These are phyloP conservation scores for Hyphantria cunea DNA, from an alignment of 1,140 invertebrate genomes.

Conservation along the genomic window DNA sequence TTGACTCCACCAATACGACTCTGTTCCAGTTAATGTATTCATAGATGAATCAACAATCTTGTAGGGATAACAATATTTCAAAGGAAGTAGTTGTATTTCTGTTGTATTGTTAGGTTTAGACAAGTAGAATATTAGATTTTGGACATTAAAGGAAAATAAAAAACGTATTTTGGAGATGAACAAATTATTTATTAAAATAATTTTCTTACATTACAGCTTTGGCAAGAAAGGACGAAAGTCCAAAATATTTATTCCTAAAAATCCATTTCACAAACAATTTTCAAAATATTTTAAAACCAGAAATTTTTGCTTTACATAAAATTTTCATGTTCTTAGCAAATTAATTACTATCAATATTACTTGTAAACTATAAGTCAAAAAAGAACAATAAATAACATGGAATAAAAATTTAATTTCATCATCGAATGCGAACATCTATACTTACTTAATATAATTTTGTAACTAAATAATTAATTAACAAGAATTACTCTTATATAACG, in stretches of 20 bases:
- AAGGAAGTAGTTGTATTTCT: too few relatives aligned
- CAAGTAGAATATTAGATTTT: conserved; percentile 4
- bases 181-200: conserved; percentile 73
- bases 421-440: too few relatives aligned
- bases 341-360: neutral
- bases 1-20: too few relatives aligned
- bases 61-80: too few relatives aligned
- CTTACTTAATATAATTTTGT: too few relatives aligned
- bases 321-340: neutral
- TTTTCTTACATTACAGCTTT: conserved; percentile 62
- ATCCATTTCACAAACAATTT: conserved; percentile 10
- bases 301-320: too few relatives aligned
- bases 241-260: conserved; percentile 25
- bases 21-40: too few relatives aligned
- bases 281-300: neutral
- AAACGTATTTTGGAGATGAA: conserved; percentile 47
- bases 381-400: neutral
- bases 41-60: too few relatives aligned
- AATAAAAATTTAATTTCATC: too few relatives aligned
- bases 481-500: too few relatives aligned
- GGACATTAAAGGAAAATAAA: conserved; percentile 25
- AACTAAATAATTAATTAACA: too few relatives aligned
- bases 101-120: too few relatives aligned
- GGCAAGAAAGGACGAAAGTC: conserved; percentile 60
- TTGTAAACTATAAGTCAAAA: neutral